Evolutionary conservation across 1,140 invertebrate genomes (phyloP), one percentile per base, ranked within the genome.

Genomic region (Phocides pigmalion): DNA sequence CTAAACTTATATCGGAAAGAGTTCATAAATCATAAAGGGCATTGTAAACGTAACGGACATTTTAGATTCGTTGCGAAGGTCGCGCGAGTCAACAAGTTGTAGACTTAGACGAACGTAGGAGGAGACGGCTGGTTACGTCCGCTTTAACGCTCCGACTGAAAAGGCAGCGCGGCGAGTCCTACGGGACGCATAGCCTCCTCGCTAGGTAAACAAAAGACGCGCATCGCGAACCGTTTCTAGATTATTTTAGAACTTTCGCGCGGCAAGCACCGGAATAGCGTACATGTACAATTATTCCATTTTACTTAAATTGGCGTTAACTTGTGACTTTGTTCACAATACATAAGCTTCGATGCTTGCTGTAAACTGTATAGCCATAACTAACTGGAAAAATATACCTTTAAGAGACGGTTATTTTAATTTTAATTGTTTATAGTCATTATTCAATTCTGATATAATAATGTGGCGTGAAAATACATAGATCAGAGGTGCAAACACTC

Each of bases 101-200:
- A 19, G n/a, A 11, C 35, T 22, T 11, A 22, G 1, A 15, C 4
- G 32, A 5, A 53, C 11, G 15, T 1, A 19, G 17, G 28, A n/a
- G 28, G 16, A 51, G 15, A 32, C 51, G 51, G 12, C 37, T 54
- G 12, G 11, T 54, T 19, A 11, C 51, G 35, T 22, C 51, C 51
- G 51, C 51, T 8, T 54, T 19, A 22, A 41, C 17, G 32, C 35
- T 39, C 4, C 16, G 35, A 54, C 51, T 54, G 51, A 54, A 20
- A 14, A 39, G 20, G 35, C n/a, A 19, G 35, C 20, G 35, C 16
- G 50, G 2, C 50, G 47, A 22, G 12, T 37, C 28, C 51, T 20
- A n/a, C 25, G 47, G 25, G 47, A 54, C 32, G 32, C 35, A 11
- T 41, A 35, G 15, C 32, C 28, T 39, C 35, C 6, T 9, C 6